Conservation (phyloP, 2,113 vertebrate species). For the Pterophyllum scalare region DNA sequence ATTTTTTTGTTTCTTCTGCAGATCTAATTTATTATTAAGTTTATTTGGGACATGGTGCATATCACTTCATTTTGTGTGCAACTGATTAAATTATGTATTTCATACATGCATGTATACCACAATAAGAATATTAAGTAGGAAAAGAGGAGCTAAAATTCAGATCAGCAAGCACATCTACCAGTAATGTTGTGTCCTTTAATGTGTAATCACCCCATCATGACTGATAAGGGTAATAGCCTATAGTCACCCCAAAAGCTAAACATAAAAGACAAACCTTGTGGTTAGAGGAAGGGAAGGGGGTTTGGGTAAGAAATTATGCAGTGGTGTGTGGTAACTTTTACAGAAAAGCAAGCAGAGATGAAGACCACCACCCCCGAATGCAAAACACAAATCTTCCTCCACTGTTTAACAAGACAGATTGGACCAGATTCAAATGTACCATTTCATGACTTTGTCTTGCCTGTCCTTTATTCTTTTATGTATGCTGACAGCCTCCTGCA, state of each 20-base stretch:
- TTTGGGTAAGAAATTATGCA: not conserved
- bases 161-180: not conserved
- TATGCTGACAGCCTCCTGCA: not conserved
- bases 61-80: slow-evolving; percentile 40
- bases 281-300: not conserved
- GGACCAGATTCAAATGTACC: not conserved
- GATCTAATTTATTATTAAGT: slow-evolving; percentile 17
- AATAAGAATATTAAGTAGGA: not conserved
- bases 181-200: not conserved
- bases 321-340: not conserved
- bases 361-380: not conserved
- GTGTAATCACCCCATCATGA: fast-evolving
- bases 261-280: not conserved
- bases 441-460: not conserved
- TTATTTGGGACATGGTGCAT: slow-evolving; percentile 10
- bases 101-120: not conserved
- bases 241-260: not conserved
- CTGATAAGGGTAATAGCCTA: not conserved
- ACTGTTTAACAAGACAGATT: not conserved
- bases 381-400: not conserved
- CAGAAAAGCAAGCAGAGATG: not conserved
- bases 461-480: not conserved
- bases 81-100: slow-evolving; percentile 22
- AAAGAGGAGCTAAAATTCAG: not conserved
- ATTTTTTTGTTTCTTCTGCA: slow-evolving; percentile 1